These are phyloP conservation scores for Minunthozetes semirufus DNA, from an alignment of 2,888 invertebrate species.

Conservation along the genomic window DNA sequence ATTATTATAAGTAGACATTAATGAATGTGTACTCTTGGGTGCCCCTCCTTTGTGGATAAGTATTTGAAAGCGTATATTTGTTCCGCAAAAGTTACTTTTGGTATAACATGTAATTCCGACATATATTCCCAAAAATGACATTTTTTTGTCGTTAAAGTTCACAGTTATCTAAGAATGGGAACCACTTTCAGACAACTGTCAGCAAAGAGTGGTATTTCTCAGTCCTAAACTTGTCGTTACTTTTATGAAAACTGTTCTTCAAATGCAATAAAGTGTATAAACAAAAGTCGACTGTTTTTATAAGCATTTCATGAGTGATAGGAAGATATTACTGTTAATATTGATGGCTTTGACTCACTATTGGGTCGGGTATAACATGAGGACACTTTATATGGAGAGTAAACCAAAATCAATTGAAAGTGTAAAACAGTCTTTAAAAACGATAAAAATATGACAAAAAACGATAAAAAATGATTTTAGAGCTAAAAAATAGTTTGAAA, in stretches of 20 bases:
- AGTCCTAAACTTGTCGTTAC: neutral
- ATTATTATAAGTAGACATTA: too few relatives aligned
- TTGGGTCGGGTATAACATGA: neutral
- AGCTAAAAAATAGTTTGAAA: neutral
- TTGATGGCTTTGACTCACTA: neutral
- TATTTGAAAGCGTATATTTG: slow-evolving; percentile 4
- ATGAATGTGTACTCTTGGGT: too few relatives aligned
- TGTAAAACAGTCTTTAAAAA: slow-evolving; percentile 12
- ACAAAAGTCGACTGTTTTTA: neutral
- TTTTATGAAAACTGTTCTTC: slow-evolving; percentile 21
- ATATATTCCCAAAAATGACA: neutral
- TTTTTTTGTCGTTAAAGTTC: neutral
- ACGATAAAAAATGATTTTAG: neutral
- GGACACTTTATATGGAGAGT: neutral
- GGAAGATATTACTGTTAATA: neutral
- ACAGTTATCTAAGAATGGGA: neutral
- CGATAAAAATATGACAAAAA: neutral
- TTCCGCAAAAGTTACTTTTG: slow-evolving; percentile 26
- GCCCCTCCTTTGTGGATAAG: too few relatives aligned
- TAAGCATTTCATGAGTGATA: neutral
- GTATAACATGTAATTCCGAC: neutral
- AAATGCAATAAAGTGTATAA: slow-evolving; percentile 26
- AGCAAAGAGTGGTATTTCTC: slow-evolving; percentile 20
- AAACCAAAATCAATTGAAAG: slow-evolving; percentile 30
- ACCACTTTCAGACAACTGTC: neutral